phyloP scores from a whole-genome alignment of 92 coral and sea anemone species.

The Porites divaricata region DNA sequence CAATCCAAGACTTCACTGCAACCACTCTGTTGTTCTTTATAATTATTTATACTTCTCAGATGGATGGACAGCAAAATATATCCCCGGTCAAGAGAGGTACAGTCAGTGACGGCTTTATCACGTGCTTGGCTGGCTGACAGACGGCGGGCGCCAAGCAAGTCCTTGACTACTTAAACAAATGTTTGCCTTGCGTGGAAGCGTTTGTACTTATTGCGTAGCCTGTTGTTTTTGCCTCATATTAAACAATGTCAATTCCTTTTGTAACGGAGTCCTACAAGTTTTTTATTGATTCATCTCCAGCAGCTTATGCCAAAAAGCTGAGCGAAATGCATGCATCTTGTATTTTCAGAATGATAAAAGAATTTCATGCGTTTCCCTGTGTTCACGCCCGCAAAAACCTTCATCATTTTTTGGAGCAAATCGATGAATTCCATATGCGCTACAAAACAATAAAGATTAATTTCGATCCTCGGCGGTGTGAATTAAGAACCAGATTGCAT shows the following conservation, averaged over 20 bases:
- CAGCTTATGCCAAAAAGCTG: not conserved
- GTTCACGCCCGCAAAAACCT: slow-evolving; percentile 31
- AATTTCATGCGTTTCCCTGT: slow-evolving; percentile 22
- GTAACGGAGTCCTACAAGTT: not conserved
- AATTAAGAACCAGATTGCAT: not conserved
- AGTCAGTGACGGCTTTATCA: not conserved
- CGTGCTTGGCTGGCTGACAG: slow-evolving; percentile 5
- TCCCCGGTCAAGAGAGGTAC: too few species aligned
- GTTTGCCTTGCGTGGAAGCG: slow-evolving; percentile 28
- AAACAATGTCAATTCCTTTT: not conserved
- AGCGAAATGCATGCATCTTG: slow-evolving; percentile 18
- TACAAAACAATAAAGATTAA: slow-evolving; percentile 9
- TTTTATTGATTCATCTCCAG: not conserved
- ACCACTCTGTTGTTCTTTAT: not conserved
- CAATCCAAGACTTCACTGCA: slow-evolving; percentile 2
- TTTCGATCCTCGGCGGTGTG: slow-evolving; percentile 3
- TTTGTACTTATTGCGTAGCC: too few species aligned
- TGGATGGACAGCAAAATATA: too few species aligned
- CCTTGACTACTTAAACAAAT: slow-evolving; percentile 44
- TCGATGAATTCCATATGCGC: slow-evolving; percentile 50
- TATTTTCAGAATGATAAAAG: slow-evolving; percentile 20
- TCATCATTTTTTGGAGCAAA: not conserved
- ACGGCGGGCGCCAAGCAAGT: slow-evolving; percentile 37
- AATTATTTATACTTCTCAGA: not conserved
- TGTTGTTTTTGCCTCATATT: not conserved